Conservation (phyloP, 2,113 vertebrate species). For the Ceuthmochares aereus region DNA sequence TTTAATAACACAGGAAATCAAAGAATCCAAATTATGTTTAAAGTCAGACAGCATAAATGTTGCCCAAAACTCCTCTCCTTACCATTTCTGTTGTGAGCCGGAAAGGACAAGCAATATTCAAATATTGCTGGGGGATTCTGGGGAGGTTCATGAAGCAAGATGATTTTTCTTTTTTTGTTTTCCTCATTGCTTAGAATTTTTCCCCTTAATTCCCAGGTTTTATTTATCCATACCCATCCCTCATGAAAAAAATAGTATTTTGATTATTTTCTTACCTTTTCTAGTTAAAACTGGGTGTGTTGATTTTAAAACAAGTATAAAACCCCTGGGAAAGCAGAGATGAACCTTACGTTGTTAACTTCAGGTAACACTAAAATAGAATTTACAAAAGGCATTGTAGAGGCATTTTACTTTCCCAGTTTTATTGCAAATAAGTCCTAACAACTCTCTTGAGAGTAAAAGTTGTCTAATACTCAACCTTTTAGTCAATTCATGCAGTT, state of each 20-base stretch:
- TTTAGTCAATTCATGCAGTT: slow-evolving; percentile 48
- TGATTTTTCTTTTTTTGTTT: background rate
- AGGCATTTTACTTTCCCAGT: slow-evolving; percentile 27
- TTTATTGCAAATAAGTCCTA: slow-evolving; percentile 56
- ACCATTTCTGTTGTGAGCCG: background rate
- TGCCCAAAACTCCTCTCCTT: background rate
- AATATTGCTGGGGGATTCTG: background rate
- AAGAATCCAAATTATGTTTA: background rate
- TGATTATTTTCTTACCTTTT: background rate
- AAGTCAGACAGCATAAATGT: background rate
- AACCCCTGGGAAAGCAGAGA: background rate
- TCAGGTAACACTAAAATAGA: slow-evolving; percentile 55
- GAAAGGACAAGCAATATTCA: background rate
- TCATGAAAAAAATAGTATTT: background rate
- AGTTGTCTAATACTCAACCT: slow-evolving; percentile 23
- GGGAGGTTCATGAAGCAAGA: background rate
- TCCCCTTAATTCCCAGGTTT: background rate
- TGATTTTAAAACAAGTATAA: background rate
- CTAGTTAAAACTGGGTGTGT: background rate
- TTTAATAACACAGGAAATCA: background rate
- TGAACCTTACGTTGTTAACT: slow-evolving; percentile 37
- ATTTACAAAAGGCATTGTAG: slow-evolving; percentile 54
- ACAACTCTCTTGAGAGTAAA: slow-evolving; percentile 47
- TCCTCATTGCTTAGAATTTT: background rate
- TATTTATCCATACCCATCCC: slow-evolving; percentile 23